Evolutionary conservation across 2,888 invertebrate species (phyloP).

Genomic region (Eupelmus urozonus): DNA sequence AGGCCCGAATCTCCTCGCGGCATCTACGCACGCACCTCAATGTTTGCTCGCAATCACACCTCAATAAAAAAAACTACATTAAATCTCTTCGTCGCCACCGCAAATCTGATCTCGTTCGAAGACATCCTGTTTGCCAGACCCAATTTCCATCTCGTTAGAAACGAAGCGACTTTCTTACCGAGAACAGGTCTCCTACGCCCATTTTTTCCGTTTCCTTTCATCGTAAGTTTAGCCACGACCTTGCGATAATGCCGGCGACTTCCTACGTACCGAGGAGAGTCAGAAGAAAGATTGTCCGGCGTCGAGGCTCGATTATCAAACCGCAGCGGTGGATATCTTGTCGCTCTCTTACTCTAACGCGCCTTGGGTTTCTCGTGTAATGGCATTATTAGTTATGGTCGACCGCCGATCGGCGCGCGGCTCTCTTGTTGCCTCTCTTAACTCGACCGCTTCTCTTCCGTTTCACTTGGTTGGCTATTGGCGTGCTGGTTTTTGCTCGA

Average conservation of each 20-base stretch:
- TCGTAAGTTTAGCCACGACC: background rate
- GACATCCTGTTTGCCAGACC: conserved; percentile 6
- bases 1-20: too few species aligned
- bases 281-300: conserved; percentile 7
- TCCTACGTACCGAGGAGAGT: background rate
- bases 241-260: conserved; percentile 7
- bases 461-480: background rate
- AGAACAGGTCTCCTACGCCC: too few species aligned
- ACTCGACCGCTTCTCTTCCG: background rate
- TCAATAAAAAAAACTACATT: too few species aligned
- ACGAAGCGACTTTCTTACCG: conserved; percentile 7
- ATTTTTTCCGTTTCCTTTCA: background rate
- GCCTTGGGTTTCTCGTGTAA: conserved; percentile 13
- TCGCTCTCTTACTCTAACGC: conserved; percentile 44
- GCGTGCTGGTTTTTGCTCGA: background rate
- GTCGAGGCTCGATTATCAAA: conserved; percentile 47
- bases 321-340: conserved; percentile 10
- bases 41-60: too few species aligned
- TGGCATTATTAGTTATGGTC: conserved; percentile 53
- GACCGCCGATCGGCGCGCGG: conserved; percentile 40
- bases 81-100: too few species aligned
- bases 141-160: conserved; percentile 19
- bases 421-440: conserved; percentile 11
- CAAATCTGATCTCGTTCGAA: background rate
- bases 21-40: too few species aligned